Evolutionary conservation across 2,797 vertebrate species (phyloP), one percentile per base, ranked within the genome.

Genomic region (Semaprochilodus insignis): DNA sequence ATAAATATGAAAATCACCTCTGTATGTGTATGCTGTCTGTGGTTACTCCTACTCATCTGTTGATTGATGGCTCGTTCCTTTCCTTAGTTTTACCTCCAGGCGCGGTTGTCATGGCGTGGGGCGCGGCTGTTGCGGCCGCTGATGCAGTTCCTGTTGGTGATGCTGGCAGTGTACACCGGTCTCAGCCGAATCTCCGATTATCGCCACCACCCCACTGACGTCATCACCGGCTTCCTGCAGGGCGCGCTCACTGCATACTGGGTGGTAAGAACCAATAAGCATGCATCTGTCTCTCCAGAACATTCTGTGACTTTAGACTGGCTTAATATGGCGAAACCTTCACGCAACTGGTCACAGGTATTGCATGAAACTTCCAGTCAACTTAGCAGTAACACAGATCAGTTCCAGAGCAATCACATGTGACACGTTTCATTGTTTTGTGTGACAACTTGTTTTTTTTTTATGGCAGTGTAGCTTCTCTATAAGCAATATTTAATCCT

Each of bases 241-340:
- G 96, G 96, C 66, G 95, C 93, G 0, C 88, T 96, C 72, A 95
- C 94, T 0, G 96, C 96, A 0, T 95, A 94, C 92, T 96, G 95
- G 95, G 95, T 95, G 93, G 95, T 96, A 92, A 86, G 87, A 36
- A 23, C 66, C 21, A 70, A 48, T 8, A 48, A 48, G 44, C 44
- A 48, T 48, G 44, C 44, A 10, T 48, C 11, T 40, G 5, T 40
- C 40, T 40, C 40, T 40, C 40, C 40, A 40, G 40, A 40, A 40
- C 44, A 48, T 48, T 48, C 44, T 48, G 44, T 2, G 44, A 2
- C 44, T 48, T 48, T 48, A 13, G 11, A 48, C 44, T 13, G 40
- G 40, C 8, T 40, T 40, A 6, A 40, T 40, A 40, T 40, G 40
- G 40, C 8, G 2, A 8, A 40, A 40, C 40, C 40, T 40, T 8